Evolutionary conservation across 2,113 vertebrate genomes (phyloP).

Genomic region (Amazona guildingii): DNA sequence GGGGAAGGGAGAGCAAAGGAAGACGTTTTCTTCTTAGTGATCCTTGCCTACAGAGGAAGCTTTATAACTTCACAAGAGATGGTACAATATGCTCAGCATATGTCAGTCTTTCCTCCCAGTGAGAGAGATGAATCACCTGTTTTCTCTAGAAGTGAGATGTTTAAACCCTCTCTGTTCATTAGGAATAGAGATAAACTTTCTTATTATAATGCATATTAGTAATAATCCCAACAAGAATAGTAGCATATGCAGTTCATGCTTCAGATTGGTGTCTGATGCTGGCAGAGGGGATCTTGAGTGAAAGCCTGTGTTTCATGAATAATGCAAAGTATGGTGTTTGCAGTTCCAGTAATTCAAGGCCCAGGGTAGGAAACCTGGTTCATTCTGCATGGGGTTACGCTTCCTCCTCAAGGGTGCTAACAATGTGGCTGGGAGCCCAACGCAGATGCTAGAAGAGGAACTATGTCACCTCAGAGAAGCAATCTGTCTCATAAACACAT

Average conservation of each 20-base stretch:
- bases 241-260: neutral
- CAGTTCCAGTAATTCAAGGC: neutral
- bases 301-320: neutral
- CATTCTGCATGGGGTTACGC: neutral
- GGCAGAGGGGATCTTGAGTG: neutral
- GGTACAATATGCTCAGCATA: slow-evolving; percentile 26
- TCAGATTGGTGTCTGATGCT: neutral
- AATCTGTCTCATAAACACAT: neutral
- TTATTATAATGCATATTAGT: slow-evolving; percentile 12
- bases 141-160: neutral
- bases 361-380: neutral
- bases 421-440: neutral
- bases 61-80: neutral
- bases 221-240: neutral
- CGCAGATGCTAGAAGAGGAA: neutral
- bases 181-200: slow-evolving; percentile 6
- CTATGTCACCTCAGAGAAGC: neutral
- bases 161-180: neutral
- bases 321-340: neutral
- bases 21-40: neutral
- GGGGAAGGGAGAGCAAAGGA: neutral
- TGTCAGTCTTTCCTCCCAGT: slow-evolving; percentile 35
- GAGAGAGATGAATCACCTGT: slow-evolving; percentile 45
- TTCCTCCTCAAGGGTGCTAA: neutral
- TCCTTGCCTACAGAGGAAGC: slow-evolving; percentile 27